Percentiles rank a stretch among this genome's conserved stretches.
Conservation (phyloP, 2,888 invertebrate genomes). For the Melinaea menophilus region DNA sequence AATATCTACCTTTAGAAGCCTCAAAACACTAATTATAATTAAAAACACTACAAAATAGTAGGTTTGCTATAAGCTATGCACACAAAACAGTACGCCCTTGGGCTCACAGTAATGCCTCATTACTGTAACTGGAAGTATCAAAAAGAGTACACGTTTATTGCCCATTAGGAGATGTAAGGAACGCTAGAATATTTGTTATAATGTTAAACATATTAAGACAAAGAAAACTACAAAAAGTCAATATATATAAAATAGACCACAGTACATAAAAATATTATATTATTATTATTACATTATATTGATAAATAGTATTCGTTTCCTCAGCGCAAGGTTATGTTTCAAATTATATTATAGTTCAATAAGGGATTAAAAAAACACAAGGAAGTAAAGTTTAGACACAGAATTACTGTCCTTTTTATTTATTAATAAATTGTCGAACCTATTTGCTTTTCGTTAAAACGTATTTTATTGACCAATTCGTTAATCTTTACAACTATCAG, state of each 20-base stretch:
- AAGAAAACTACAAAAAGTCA: too few relatives aligned
- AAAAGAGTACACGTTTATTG: slow-evolving; percentile 15
- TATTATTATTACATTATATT: background rate
- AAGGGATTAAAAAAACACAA: background rate
- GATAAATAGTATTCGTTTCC: background rate
- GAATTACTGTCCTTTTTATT: background rate
- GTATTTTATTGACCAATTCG: background rate
- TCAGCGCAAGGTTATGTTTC: background rate
- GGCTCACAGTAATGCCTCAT: slow-evolving; percentile 25
- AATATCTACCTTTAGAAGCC: too few relatives aligned
- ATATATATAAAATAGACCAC: background rate
- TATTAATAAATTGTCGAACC: background rate
- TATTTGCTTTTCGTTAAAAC: background rate
- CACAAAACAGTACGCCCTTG: slow-evolving; percentile 13
- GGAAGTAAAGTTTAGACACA: background rate
- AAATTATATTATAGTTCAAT: background rate
- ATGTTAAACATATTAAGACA: too few relatives aligned
- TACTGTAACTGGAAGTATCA: slow-evolving; percentile 19
- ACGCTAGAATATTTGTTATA: too few relatives aligned
- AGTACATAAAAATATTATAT: background rate
- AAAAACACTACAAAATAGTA: too few relatives aligned
- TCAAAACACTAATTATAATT: too few relatives aligned
- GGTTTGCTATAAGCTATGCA: slow-evolving; percentile 11
- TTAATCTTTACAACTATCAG: background rate
- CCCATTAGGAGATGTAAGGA: too few relatives aligned